Evolutionary conservation across 2,888 invertebrate species (phyloP), one percentile per base, ranked within the genome.

Genomic region (Drosophila atroscutellata): DNA sequence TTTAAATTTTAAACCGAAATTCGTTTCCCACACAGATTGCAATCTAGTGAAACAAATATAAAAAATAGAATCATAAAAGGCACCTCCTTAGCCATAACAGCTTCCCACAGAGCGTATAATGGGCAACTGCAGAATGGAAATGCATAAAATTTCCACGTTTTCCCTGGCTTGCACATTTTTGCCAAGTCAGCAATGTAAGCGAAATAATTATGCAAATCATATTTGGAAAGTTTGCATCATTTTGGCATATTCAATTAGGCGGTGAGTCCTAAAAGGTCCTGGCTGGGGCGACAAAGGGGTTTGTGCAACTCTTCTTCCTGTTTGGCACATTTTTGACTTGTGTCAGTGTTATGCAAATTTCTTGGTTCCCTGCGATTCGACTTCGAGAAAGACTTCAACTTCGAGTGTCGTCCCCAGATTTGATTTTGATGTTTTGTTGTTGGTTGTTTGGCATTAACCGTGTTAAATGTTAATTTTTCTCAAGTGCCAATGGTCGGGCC

Each of bases 281-380:
- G 32, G 28, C 11, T 11, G 32, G 39, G 39, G 47, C 42, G 45
- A 18, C 57, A 3, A 58, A 58, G 59, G 67, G 86, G 74, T 51
- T 54, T 62, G 70, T 62, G 42, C 55, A 69, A 32, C 26, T 49
- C 45, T 49, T 13, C 61, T 39, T 37, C 47, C 51, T 66, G 70
- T 61, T 61, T 74, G 78, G 66, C 69, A 62, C 70, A 80, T 80
- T 70, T 73, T 62, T 86, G 90, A 87, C 91, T 90, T 91, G 91
- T 81, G 81, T 79, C 81, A 88, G 83, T 84, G 85, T 88, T 88
- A 84, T 84, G 84, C 77, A 83, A 84, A 84, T 88, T 76, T 61
- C 2, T 30, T 7, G 49, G 28, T 64, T 61, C 54, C 68, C 74
- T 56, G 59, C 42, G 55, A 50, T 28, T 51, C 67, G 67, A 76